phyloP scores from a whole-genome alignment of 2,113 vertebrate species.

The Bettongia penicillata region DNA sequence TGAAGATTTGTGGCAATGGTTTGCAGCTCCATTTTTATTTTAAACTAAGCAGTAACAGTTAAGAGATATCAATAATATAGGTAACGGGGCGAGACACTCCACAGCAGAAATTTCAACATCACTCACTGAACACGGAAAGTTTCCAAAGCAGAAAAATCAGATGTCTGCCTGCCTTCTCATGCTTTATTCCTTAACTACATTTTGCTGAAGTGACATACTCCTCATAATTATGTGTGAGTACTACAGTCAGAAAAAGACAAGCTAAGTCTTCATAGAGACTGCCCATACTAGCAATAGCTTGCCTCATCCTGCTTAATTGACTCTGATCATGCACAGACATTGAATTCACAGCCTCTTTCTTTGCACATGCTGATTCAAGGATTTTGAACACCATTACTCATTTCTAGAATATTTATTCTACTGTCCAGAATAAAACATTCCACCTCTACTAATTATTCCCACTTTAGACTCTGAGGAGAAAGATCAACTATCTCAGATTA shows the following conservation, averaged over 20 bases:
- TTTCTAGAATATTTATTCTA: no score
- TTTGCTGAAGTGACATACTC: not conserved
- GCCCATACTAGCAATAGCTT: not conserved
- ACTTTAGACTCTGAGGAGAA: slow-evolving; percentile 7
- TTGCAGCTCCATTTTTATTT: not conserved
- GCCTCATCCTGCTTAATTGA: not conserved
- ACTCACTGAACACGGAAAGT: not conserved
- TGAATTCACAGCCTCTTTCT: not conserved
- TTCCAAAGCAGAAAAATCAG: not conserved
- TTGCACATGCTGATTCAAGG: slow-evolving; percentile 6
- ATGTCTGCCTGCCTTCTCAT: not conserved
- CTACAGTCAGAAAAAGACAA: not conserved
- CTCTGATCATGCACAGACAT: not conserved
- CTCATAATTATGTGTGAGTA: not conserved
- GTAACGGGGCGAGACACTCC: not conserved
- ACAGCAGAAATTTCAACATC: not conserved
- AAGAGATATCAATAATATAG: not conserved
- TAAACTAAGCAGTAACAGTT: not conserved
- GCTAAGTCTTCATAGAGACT: not conserved
- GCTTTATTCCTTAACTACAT: slow-evolving; percentile 7
- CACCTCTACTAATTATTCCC: not conserved
- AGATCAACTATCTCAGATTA: not conserved
- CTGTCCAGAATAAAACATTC: slow-evolving; percentile 3
- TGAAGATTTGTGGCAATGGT: not conserved
- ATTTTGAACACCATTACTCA: not conserved